phyloP scores from a whole-genome alignment of 1,140 invertebrate genomes.

The Epicauta chinensis region DNA sequence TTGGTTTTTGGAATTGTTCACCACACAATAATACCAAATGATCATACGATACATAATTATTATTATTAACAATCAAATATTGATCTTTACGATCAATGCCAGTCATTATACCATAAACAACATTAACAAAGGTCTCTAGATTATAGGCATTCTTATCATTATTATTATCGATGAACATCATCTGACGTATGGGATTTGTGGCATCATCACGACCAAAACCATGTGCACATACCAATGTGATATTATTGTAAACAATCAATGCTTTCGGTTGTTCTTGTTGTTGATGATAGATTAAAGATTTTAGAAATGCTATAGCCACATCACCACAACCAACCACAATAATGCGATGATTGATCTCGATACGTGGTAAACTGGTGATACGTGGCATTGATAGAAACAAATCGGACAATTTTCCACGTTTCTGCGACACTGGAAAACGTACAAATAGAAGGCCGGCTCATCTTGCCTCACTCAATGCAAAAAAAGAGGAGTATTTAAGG shows the following conservation, averaged over 20 bases:
- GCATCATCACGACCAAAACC: conserved; percentile 41
- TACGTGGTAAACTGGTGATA: conserved; percentile 42
- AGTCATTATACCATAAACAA: conserved; percentile 19
- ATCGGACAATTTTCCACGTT: conserved; percentile 35
- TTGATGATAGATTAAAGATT: conserved; percentile 48
- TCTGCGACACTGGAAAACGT: no score
- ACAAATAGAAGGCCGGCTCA: no score
- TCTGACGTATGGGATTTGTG: no score
- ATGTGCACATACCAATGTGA: conserved; percentile 59
- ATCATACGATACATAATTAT: conserved; percentile 52
- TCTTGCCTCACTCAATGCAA: no score
- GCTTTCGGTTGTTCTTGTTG: conserved; percentile 10
- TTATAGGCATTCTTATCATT: no score
- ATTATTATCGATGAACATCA: no score
- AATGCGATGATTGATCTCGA: conserved; percentile 55
- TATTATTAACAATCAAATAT: conserved; percentile 48
- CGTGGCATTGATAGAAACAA: conserved; percentile 45
- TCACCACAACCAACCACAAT: conserved; percentile 69
- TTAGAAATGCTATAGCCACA: conserved; percentile 60
- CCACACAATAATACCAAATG: conserved; percentile 55
- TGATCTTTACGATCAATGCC: conserved; percentile 48
- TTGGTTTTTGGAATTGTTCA: conserved; percentile 52
- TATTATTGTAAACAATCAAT: conserved; percentile 48
- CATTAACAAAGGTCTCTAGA: not conserved
- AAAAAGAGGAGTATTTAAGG: no score